These are phyloP conservation scores for Apeira syringaria DNA, from an alignment of 2,888 invertebrate genomes.

Conservation along the genomic window DNA sequence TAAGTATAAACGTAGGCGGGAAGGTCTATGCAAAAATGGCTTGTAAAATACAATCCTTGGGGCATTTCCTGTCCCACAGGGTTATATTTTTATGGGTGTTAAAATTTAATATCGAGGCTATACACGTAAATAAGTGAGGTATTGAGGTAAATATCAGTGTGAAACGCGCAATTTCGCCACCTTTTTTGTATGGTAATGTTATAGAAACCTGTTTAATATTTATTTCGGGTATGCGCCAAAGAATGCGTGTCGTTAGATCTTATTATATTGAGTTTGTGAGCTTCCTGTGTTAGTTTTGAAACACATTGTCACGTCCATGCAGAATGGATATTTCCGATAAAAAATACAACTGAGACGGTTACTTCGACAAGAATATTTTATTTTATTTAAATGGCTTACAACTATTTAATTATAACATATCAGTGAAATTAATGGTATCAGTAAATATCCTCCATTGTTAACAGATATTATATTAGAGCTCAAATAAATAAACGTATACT, in stretches of 20 bases:
- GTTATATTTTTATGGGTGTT: constrained; percentile 39
- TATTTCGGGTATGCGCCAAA: constrained; percentile 2
- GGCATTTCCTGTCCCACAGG: constrained; percentile 31
- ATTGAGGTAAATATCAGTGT: constrained; percentile 22
- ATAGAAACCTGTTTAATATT: constrained; percentile 7
- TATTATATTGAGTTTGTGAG: constrained; percentile 6
- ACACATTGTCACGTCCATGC: too few species aligned
- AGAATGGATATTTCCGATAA: too few species aligned
- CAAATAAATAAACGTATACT: too few species aligned
- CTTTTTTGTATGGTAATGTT: constrained; percentile 26
- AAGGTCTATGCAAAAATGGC: constrained; percentile 25
- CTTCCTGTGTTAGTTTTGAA: not conserved
- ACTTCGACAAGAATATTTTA: too few species aligned
- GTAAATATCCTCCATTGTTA: too few species aligned
- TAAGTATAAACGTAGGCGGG: constrained; percentile 23
- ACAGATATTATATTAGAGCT: too few species aligned
- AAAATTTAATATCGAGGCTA: constrained; percentile 35
- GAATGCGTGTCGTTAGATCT: constrained; percentile 9
- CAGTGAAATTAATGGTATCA: too few species aligned
- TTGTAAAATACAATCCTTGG: constrained; percentile 30
- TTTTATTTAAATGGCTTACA: too few species aligned
- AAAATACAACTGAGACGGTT: too few species aligned
- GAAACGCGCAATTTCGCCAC: constrained; percentile 21
- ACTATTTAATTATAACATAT: too few species aligned
- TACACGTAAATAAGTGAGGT: constrained; percentile 21